A percentile compares a stretch with the other conserved stretches of the same genome.
Evolutionary conservation across 2,113 vertebrate species (phyloP).

Genomic region (Grus americana): DNA sequence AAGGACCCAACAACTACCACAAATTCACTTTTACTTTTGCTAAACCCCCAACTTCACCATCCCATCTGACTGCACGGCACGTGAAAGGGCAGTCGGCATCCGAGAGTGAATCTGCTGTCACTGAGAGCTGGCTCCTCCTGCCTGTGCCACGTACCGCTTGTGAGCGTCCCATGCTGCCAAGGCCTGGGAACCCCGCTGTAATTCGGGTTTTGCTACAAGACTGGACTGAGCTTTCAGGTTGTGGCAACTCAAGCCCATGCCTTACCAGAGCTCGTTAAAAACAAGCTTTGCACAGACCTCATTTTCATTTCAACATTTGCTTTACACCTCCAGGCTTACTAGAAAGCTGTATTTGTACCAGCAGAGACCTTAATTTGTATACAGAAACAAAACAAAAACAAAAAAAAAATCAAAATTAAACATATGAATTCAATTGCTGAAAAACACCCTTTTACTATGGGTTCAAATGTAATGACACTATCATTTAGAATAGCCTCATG

Average conservation of each 20-base stretch:
- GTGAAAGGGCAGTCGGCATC: neutral
- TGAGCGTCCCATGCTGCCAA: rapidly evolving
- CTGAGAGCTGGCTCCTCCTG: neutral
- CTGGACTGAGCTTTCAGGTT: neutral
- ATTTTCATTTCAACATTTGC: constrained; percentile 45
- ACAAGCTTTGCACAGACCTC: neutral
- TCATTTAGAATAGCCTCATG: constrained; percentile 49
- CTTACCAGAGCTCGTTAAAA: neutral
- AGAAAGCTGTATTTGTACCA: constrained; percentile 12
- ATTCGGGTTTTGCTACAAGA: neutral
- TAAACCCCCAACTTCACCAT: neutral
- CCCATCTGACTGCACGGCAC: rapidly evolving
- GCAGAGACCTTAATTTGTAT: constrained; percentile 46
- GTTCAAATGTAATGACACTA: constrained; percentile 45
- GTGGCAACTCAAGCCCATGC: neutral
- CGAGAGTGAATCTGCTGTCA: neutral
- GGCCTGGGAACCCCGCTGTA: neutral
- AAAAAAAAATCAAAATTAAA: constrained; percentile 24
- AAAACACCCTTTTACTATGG: constrained; percentile 35
- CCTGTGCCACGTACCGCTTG: rapidly evolving
- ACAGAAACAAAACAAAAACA: constrained; percentile 17
- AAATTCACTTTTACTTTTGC: neutral
- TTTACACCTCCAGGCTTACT: constrained; percentile 45
- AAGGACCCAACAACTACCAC: neutral
- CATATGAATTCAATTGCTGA: constrained; percentile 2